Percentiles rank a stretch among this genome's conserved stretches.
phyloP scores from a whole-genome alignment of 2,888 invertebrate species.

The Conops quadrifasciatus region DNA sequence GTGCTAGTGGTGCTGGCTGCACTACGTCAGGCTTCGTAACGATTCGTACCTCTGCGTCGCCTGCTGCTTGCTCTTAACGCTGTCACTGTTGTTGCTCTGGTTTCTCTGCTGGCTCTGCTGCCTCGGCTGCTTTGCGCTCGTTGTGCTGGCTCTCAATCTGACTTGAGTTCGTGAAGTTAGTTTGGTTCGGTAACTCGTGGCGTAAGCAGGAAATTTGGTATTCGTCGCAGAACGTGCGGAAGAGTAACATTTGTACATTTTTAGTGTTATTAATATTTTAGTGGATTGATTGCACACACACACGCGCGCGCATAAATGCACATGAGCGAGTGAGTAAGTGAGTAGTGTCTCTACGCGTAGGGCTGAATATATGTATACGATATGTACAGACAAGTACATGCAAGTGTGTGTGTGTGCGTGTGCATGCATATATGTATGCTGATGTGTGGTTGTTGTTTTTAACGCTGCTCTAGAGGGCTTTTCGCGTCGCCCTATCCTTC shows the following conservation, averaged over 20 bases:
- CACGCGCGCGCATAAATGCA: neutral
- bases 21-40: constrained; percentile 10
- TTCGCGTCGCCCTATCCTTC: neutral
- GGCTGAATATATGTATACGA: no score
- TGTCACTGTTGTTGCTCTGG: constrained; percentile 6
- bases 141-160: constrained; percentile 23
- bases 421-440: constrained; percentile 6
- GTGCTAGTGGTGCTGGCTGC: constrained; percentile 14
- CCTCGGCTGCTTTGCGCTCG: constrained; percentile 33
- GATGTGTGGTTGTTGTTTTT: neutral
- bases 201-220: constrained; percentile 53
- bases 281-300: neutral
- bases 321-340: constrained; percentile 30
- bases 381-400: constrained; percentile 21
- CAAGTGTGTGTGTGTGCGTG: constrained; percentile 21
- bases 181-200: constrained; percentile 62
- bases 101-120: constrained; percentile 26
- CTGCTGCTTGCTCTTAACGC: constrained; percentile 20
- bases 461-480: constrained; percentile 8
- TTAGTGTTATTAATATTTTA: constrained; percentile 17
- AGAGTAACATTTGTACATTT: constrained; percentile 21
- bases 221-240: constrained; percentile 35
- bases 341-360: constrained; percentile 29
- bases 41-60: constrained; percentile 32
- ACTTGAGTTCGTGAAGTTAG: constrained; percentile 48